Base-by-base conservation (phyloP, 23 tunicate species). In the Halocynthia roretzi region DNA sequence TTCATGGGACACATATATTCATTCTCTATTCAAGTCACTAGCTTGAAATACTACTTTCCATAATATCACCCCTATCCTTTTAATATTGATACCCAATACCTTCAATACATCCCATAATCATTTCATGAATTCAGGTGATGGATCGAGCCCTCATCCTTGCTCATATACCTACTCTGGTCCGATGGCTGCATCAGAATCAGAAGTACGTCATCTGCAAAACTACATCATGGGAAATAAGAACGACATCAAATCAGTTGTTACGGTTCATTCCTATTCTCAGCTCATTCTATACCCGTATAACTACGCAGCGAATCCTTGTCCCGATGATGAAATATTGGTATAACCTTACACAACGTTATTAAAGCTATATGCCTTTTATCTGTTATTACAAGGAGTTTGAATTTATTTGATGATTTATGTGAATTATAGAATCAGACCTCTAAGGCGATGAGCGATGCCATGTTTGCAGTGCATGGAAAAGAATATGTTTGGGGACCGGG, bases 201-300 rank as follows among this genome's bases (percentile, higher is more conserved):
- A 74, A 55, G 18, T 15, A 50, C 78, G 78, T 8, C 78, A 74
- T 74, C 78, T 74, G 17, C 64, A 62, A 54, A 55, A 54, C 9
- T 74, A 74, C 21, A 52, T 53, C 5, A 52, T 53, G 21, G 31
- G 56, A 22, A 63, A 63, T 31, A 15, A 52, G 17, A 63, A 63
- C n/a, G 44, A 10, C 48, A 90, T 90, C 20, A 73, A 84, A 56
- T 89, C 88, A 10, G 71, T 73, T 22, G 63, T 90, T 8, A 57
- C 96, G 11, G 58, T 83, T 20, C 96, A 90, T 68, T 90, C 96
- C 48, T 90, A 80, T 61, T 80, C 96, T 10, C 96, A 90, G 71
- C 52, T 84, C 6, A 80, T 90, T 48, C 68, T 84, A 18, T 90
- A 90, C 48, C 89, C 96, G 0, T 90, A 75, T 76, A 83, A 90